phyloP scores from a whole-genome alignment of 2,797 vertebrate genomes.

The Morelia viridis region DNA sequence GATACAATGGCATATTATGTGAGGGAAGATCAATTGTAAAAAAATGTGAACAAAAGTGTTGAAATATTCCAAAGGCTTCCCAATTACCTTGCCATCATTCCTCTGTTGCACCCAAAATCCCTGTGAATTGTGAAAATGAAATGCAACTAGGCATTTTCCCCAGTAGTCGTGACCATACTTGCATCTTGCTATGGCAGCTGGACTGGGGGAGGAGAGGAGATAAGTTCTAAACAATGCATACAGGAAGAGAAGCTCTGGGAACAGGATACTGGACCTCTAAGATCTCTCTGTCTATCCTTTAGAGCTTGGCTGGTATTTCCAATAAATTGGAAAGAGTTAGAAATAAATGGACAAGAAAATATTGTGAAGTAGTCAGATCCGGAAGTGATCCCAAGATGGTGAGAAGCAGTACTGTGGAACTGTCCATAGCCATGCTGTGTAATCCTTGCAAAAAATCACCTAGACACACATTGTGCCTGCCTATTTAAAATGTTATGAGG shows the following conservation, averaged over 20 bases:
- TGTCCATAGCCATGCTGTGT: neutral
- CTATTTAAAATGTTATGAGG: neutral
- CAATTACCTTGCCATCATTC: neutral
- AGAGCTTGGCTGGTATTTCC: neutral
- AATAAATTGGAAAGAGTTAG: neutral
- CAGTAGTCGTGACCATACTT: neutral
- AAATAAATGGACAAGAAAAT: neutral
- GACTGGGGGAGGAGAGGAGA: neutral
- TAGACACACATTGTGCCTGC: slow-evolving; percentile 13
- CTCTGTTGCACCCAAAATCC: neutral
- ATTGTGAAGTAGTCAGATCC: neutral
- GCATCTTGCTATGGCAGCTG: neutral
- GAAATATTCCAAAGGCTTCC: neutral
- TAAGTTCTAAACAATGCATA: neutral
- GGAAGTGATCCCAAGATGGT: neutral
- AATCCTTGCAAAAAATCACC: neutral
- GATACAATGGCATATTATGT: neutral
- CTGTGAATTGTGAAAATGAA: neutral
- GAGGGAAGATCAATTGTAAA: neutral
- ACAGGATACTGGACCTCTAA: neutral
- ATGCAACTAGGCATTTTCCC: neutral
- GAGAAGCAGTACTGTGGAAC: neutral
- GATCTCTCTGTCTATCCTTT: no score
- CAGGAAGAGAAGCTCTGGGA: neutral
- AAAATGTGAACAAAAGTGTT: neutral